Conservation (phyloP, 1,140 invertebrate species). For the Aphis craccivora region DNA sequence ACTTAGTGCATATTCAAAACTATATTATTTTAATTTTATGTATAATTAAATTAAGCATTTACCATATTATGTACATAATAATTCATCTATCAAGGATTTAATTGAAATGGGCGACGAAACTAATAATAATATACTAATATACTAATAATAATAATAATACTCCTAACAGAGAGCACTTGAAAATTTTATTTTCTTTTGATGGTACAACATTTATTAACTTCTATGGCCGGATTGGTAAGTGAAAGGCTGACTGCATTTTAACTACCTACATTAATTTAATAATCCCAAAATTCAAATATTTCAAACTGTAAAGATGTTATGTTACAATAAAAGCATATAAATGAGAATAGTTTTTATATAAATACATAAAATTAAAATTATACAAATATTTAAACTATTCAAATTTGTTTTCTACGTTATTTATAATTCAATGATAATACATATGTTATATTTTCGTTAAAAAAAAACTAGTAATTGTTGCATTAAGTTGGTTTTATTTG, state of each 20-base stretch:
- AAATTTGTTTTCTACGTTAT: background rate
- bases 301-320: background rate
- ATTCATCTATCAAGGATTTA: background rate
- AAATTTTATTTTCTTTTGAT: background rate
- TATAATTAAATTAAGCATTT: background rate
- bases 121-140: too few relatives aligned
- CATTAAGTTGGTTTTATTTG: background rate
- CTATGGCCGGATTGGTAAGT: background rate
- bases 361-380: background rate
- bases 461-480: background rate
- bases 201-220: background rate
- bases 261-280: background rate
- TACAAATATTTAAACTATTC: background rate
- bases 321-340: background rate
- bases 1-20: background rate
- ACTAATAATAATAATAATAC: too few relatives aligned
- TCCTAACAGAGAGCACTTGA: background rate
- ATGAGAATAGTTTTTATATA: background rate
- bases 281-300: background rate
- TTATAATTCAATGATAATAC: background rate
- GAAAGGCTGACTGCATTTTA: background rate
- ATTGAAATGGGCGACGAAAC: background rate
- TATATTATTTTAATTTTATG: slow-evolving; percentile 11
- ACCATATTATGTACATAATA: background rate
- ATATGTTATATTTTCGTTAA: background rate